Evolutionary conservation across 2,888 invertebrate species (phyloP), one percentile per base, ranked within the genome.

Genomic region (Lasioglossum vierecki): DNA sequence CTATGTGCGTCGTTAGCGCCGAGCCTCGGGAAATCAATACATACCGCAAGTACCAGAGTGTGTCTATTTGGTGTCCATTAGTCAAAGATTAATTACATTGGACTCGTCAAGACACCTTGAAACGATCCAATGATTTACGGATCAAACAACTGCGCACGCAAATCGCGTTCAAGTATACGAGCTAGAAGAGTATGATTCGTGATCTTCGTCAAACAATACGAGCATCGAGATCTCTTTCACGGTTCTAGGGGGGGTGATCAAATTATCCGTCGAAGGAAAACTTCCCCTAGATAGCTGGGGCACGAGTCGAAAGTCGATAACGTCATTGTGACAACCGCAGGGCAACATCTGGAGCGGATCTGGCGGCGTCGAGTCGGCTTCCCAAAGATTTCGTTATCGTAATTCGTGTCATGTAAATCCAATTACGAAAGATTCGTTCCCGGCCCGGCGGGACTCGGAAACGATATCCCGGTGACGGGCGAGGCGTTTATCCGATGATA

Each of bases 331-430:
- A 83, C 76, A 77, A 80, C 83, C 66, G 72, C 60, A 71, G 71
- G 76, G 74, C 80, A 79, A 80, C 79, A 87, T 86, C 87, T 83
- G 87, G 73, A 78, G 30, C 80, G 49, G 78, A 83, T 86, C 49
- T 76, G 39, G 4, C 71, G 66, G 18, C 41, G 63, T 44, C 41
- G 79, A 75, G 86, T 80, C 83, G 77, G 71, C 71, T 35, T 86
- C 63, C 75, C 60, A 66, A 76, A 83, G 84, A 90, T 90, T 84
- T 86, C 88, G 83, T 87, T 87, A 90, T 86, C 88, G 88, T 90
- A 91, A 89, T 88, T 89, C 86, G 76, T 73, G 91, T 89, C 88
- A 91, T 91, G 88, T 86, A 91, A 90, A 90, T 89, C 88, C 89
- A 89, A 91, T 90, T 91, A 88, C 86, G 80, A 81, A 86, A 88